Conservation (phyloP, 2,113 vertebrate species). For the Cheirogaleus medius region DNA sequence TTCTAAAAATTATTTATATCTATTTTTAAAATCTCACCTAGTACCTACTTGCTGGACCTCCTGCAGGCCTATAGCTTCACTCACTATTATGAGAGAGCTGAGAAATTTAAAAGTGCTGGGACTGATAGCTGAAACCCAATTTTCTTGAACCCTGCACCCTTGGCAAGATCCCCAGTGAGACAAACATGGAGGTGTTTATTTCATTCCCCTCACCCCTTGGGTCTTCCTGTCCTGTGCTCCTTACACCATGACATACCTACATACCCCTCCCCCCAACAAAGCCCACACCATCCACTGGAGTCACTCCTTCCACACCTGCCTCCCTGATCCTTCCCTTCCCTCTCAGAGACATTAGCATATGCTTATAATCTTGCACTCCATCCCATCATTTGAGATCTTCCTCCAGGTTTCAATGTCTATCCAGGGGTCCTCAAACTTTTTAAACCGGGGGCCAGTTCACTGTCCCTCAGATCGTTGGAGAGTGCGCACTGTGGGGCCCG, state of each 20-base stretch:
- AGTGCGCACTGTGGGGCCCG: too few relatives aligned
- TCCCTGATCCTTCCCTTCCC: background rate
- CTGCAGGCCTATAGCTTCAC: background rate
- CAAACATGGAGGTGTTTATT: background rate
- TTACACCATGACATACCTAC: background rate
- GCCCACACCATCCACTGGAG: background rate
- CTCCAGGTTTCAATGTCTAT: background rate
- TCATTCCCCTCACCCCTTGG: background rate
- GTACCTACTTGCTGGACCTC: background rate
- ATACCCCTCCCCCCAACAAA: background rate
- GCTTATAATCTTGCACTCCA: background rate
- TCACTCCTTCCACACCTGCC: background rate
- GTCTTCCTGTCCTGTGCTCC: background rate
- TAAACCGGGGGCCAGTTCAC: too few relatives aligned
- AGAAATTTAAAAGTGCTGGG: background rate
- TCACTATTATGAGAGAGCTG: background rate
- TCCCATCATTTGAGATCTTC: background rate
- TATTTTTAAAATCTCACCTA: background rate
- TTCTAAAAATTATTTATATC: background rate
- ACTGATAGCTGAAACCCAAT: background rate
- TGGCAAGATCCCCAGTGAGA: background rate
- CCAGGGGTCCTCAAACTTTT: too few relatives aligned
- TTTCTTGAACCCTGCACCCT: background rate
- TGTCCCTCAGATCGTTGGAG: too few relatives aligned
- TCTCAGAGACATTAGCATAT: background rate